Conservation (phyloP, 2,888 invertebrate species). For the Drosophila multiciliata region DNA sequence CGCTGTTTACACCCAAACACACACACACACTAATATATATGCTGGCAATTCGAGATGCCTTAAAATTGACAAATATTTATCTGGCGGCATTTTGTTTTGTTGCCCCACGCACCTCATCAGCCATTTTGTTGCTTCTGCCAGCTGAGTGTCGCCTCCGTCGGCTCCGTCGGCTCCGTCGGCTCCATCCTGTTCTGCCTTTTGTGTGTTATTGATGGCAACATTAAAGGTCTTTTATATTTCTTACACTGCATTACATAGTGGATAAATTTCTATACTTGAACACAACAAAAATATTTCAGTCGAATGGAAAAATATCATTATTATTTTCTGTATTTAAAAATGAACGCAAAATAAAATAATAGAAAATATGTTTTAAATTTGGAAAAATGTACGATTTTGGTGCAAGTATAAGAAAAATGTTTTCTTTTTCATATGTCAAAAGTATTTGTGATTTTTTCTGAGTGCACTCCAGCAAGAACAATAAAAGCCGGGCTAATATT, state of each 20-base stretch:
- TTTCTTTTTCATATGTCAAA: not conserved
- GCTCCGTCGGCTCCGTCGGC: conserved; percentile 5
- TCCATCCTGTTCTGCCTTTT: conserved; percentile 1
- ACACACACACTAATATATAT: conserved; percentile 1
- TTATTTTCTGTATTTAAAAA: not conserved
- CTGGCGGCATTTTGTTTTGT: conserved; percentile 36
- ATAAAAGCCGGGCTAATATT: conserved; percentile 8
- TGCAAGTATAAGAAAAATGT: not conserved
- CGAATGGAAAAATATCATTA: not conserved
- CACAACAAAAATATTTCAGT: too few relatives aligned
- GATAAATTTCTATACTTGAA: not conserved
- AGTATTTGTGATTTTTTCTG: not conserved
- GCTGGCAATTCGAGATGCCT: conserved; percentile 35
- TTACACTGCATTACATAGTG: not conserved
- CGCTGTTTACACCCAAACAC: conserved; percentile 1
- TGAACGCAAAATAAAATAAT: not conserved
- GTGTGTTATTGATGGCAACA: conserved; percentile 18
- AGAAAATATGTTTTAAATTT: not conserved
- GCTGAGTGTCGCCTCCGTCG: conserved; percentile 13
- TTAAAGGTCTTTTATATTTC: not conserved
- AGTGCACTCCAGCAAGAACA: not conserved
- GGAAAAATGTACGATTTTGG: not conserved
- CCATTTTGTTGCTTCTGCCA: conserved; percentile 20
- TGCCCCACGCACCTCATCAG: conserved; percentile 36
- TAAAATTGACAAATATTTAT: conserved; percentile 46